These are phyloP conservation scores for Melanotaenia parkinsoni DNA, from an alignment of 2,797 vertebrate genomes.

Conservation along the genomic window DNA sequence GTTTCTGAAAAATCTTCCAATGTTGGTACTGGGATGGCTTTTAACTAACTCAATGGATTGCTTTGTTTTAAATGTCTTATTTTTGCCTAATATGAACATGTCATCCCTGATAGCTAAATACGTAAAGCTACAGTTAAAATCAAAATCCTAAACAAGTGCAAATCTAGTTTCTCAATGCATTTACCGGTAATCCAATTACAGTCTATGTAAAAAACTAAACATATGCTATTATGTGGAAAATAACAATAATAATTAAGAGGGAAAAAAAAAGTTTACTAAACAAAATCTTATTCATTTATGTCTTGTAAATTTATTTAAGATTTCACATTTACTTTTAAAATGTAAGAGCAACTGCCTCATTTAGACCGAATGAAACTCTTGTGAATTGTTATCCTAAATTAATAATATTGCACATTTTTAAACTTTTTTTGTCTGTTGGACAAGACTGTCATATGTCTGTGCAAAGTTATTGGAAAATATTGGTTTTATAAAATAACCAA, in stretches of 20 bases:
- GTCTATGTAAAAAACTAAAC: conserved; percentile 17
- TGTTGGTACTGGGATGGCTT: no score
- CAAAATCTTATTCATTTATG: conserved; percentile 1
- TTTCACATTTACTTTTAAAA: conserved; percentile 9
- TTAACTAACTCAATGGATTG: no score
- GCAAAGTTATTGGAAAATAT: no score
- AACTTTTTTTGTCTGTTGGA: neutral
- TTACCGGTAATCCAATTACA: conserved; percentile 41
- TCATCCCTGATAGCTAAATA: conserved; percentile 10
- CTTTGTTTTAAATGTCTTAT: neutral
- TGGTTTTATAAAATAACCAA: neutral
- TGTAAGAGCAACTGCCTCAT: neutral
- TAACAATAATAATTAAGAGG: no score
- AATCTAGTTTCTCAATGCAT: conserved; percentile 48
- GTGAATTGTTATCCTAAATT: neutral
- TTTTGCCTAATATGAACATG: conserved; percentile 13
- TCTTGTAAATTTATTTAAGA: no score
- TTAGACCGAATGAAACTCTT: neutral
- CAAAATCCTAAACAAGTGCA: conserved; percentile 41
- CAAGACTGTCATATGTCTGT: no score
- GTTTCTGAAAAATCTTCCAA: no score
- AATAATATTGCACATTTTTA: neutral
- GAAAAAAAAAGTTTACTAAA: no score
- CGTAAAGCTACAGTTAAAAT: conserved; percentile 37
- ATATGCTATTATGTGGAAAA: no score